Evolutionary conservation across 2,113 vertebrate genomes (phyloP).

Genomic region (Thalassoma bifasciatum): DNA sequence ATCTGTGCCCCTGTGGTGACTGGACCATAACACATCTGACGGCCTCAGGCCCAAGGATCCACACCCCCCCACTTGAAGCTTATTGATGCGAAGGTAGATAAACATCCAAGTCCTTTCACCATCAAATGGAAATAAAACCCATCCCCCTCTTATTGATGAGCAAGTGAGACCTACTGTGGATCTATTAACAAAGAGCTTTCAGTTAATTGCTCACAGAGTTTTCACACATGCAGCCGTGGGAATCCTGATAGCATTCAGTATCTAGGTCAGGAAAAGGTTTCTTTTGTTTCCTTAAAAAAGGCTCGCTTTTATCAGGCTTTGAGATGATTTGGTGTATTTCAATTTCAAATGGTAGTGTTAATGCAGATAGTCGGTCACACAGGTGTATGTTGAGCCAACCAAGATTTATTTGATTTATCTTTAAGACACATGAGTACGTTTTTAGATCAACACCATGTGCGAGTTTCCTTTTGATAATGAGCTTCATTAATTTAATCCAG

Average conservation of each 20-base stretch:
- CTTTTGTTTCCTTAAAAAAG: constrained; percentile 59
- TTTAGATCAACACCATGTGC: not conserved
- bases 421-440: not conserved
- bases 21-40: constrained; percentile 54
- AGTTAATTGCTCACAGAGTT: constrained; percentile 78
- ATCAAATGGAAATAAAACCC: constrained; percentile 80
- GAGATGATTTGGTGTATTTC: constrained; percentile 16
- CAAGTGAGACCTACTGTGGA: constrained; percentile 78
- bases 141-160: constrained; percentile 80
- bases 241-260: constrained; percentile 70
- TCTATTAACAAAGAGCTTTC: constrained; percentile 81
- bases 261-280: constrained; percentile 67
- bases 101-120: constrained; percentile 77
- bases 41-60: constrained; percentile 54
- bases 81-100: constrained; percentile 76
- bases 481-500: constrained; percentile 50
- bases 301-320: constrained; percentile 18
- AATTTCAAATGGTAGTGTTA: constrained; percentile 1
- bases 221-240: constrained; percentile 71
- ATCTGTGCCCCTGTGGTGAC: constrained; percentile 14
- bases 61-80: constrained; percentile 52
- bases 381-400: not conserved
- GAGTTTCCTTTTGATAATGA: constrained; percentile 16
- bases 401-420: not conserved
- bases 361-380: too few species aligned